A percentile compares a stretch with the other conserved stretches of the same genome.
Evolutionary conservation across 37 sponge, comb jelly and placozoan genomes (phyloP).

Genomic region (Cladorhizidae sp.): DNA sequence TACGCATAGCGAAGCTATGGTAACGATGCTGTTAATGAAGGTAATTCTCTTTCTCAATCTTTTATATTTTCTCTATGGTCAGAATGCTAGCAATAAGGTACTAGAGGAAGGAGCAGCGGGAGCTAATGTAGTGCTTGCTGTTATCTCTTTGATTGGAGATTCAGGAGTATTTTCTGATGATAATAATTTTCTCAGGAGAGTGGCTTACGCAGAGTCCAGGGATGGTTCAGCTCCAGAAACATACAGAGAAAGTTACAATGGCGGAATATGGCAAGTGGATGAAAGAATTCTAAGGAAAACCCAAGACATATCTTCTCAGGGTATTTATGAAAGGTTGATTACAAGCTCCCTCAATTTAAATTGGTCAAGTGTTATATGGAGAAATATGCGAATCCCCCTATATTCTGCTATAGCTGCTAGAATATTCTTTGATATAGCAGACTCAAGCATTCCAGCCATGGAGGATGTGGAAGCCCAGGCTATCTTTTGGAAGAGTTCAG

Average conservation of each 20-base stretch:
- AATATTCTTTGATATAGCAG: slow-evolving; percentile 10
- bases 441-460: not conserved
- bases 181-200: slow-evolving; percentile 27
- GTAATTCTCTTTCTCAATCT: not conserved
- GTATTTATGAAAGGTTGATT: not conserved
- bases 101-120: slow-evolving; percentile 4
- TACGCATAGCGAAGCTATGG: too few species aligned
- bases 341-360: not conserved
- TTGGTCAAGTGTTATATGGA: slow-evolving; percentile 18
- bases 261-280: slow-evolving; percentile 53
- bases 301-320: not conserved
- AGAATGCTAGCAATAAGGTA: not conserved
- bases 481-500: slow-evolving; percentile 6
- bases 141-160: not conserved
- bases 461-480: slow-evolving; percentile 22
- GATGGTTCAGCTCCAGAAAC: slow-evolving; percentile 34
- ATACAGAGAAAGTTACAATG: slow-evolving; percentile 34
- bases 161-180: slow-evolving; percentile 22
- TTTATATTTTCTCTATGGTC: not conserved
- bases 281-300: slow-evolving; percentile 21
- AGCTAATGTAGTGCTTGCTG: slow-evolving; percentile 19
- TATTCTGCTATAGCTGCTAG: slow-evolving; percentile 37
- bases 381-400: slow-evolving; percentile 14
- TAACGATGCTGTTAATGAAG: not conserved
- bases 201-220: slow-evolving; percentile 41